Base-by-base conservation (phyloP, 1,140 invertebrate genomes). In the Mya arenaria region DNA sequence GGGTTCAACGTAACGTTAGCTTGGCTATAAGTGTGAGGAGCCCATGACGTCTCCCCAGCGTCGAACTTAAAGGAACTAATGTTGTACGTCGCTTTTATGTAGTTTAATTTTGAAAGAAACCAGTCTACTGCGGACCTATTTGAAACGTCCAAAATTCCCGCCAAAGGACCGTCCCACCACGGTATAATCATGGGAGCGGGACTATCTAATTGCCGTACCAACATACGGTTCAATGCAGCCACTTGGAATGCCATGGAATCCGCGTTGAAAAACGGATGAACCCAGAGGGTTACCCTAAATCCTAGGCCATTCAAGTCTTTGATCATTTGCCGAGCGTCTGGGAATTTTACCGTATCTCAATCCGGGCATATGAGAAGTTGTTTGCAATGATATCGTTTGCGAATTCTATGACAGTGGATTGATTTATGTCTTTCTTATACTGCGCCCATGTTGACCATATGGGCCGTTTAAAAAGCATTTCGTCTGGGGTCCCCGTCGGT, bases 401-500 rank as follows among this genome's bases (percentile, higher is more conserved):
- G 89, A 96, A 98, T 8, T 95, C 84, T 2, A 95, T 82, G 0
- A 98, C 94, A 23, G 94, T 94, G 0, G 88, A 84, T 58, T 97
- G 95, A 86, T 95, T 95, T 0, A 99, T 95, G n/a, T 90, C 78
- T 56, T 87, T 91, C 36, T 96, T 95, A 89, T 96, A 97, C 85
- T 95, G 94, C 0, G 96, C 96, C 97, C 97, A 98, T 0, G 97
- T 99, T 0, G 97, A 97, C 97, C 97, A 99, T 71, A 98, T 96
- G 0, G 97, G 97, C 90, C 96, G 93, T 13, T 90, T 91, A 10
- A 97, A 94, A 94, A 98, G 96, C 41, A 92, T 92, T 68, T 95
- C 93, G 85, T 97, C 95, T 0, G 97, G 97, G 68, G 94, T 92
- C 32, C 66, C 87, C n/a, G 30, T 63, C 32, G 92, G 91, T 17